Evolutionary conservation across 2,888 invertebrate genomes (phyloP).

Genomic region (Zele albiditarsus): DNA sequence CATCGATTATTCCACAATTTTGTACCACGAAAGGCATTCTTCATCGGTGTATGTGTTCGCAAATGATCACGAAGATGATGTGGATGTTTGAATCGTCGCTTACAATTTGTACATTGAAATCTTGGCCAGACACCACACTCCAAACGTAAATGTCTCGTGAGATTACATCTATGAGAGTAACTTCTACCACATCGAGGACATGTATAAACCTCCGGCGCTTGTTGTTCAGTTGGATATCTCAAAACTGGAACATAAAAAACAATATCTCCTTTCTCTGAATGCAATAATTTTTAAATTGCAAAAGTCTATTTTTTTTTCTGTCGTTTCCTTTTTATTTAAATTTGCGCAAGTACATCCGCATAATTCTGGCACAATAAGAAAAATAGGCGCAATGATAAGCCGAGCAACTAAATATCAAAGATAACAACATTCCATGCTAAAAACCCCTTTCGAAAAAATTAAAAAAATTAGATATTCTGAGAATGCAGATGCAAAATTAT

Average conservation of each 20-base stretch:
- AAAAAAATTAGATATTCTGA: too few species aligned
- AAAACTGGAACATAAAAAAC: conserved; percentile 49
- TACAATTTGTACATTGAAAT: conserved; percentile 67
- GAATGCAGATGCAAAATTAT: too few species aligned
- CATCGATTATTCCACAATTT: background rate
- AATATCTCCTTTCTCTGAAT: conserved; percentile 39
- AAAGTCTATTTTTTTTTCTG: background rate
- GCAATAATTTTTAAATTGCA: background rate
- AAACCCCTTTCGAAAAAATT: too few species aligned
- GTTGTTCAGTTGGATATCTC: conserved; percentile 53
- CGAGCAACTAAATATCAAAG: background rate
- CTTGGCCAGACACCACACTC: conserved; percentile 70
- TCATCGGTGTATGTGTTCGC: conserved; percentile 55
- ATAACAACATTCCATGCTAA: background rate
- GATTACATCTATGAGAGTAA: conserved; percentile 68
- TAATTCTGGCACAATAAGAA: background rate
- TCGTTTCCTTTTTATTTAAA: background rate
- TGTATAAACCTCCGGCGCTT: conserved; percentile 61
- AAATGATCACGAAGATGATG: conserved; percentile 71
- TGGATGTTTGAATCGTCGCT: conserved; percentile 70
- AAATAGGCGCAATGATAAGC: background rate
- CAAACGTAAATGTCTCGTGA: conserved; percentile 65
- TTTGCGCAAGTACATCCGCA: background rate
- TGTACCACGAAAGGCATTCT: background rate
- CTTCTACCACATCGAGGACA: conserved; percentile 65